A percentile compares a stretch with the other conserved stretches of the same genome.
Conservation (phyloP, 1,140 invertebrate species). For the Cyclargus thomasi region DNA sequence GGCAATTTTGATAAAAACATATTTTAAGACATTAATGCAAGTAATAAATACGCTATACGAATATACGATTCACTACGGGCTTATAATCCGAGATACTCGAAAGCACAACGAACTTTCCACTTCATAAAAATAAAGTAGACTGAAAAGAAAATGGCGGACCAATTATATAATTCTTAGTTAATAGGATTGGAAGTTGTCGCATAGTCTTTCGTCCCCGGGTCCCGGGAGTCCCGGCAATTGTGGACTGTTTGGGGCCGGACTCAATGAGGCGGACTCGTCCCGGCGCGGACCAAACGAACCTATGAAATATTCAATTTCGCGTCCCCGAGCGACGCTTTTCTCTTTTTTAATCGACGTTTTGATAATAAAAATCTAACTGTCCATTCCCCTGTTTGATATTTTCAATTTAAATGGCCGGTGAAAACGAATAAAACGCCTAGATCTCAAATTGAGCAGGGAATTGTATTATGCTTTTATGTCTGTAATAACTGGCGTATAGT, state of each 20-base stretch:
- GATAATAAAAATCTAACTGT: slow-evolving; percentile 16
- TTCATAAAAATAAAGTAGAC: background rate
- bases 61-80: too few relatives aligned
- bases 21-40: too few relatives aligned
- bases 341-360: slow-evolving; percentile 32
- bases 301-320: slow-evolving; percentile 39
- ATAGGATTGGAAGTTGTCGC: slow-evolving; percentile 22
- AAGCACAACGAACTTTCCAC: background rate
- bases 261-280: slow-evolving; percentile 35
- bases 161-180: slow-evolving; percentile 19
- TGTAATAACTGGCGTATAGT: too few relatives aligned
- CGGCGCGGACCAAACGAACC: slow-evolving; percentile 29
- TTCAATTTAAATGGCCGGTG: background rate
- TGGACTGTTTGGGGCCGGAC: slow-evolving; percentile 30
- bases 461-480: background rate
- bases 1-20: too few relatives aligned
- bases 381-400: slow-evolving; percentile 18
- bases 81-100: background rate
- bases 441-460: background rate
- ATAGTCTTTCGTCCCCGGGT: slow-evolving; percentile 20
- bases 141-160: background rate
- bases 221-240: slow-evolving; percentile 30
- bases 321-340: slow-evolving; percentile 29
- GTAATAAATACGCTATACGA: too few relatives aligned
- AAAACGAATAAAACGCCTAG: background rate